Base-by-base conservation (phyloP, 2,113 vertebrate species). In the Noturus placidus region DNA sequence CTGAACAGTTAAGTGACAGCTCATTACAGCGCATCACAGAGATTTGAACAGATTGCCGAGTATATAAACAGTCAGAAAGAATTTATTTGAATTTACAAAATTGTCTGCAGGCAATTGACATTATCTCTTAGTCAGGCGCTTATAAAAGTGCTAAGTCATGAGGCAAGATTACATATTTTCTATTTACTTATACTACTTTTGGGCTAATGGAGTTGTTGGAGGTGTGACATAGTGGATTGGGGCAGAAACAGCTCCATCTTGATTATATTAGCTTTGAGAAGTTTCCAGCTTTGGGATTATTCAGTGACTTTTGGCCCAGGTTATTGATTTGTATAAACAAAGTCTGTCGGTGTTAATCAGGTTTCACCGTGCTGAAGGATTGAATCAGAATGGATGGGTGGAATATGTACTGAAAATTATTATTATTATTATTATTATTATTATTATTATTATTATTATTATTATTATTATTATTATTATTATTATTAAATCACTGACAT, bases 291-390 rank as follows among this genome's bases (percentile, higher is more conserved):
- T 42, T 19, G 27, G 82, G 38, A 57, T 54, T 56, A 81, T 81
- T 81, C 78, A 81, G 50, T 19, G 2, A 35, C 35, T 27, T 82
- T 25, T 35, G 33, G 38, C 30, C 9, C 35, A 7, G 19, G 30
- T 38, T 82, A 82, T 82, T 82, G 79, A 57, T 81, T 35, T 82
- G 79, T 61, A 38, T 61, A 61, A 61, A 70, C 27, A 33, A 17
- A 57, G 33, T 42, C 3, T 17, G 33, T 74, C 35, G 25, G 70
- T 42, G 20, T 70, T 70, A 35, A 70, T 70, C 17, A 20, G 33
- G 35, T 70, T 70, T 20, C 67, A 70, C 67, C 6, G 3, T 19
- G 70, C 19, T 74, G 35, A 25, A 42, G 20, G 25, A 25, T 11
- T 42, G 35, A 42, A 11, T 38, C 35, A 25, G 70, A 74, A 42